Conservation (phyloP, 2,797 vertebrate species). For the Xyrichtys novacula region DNA sequence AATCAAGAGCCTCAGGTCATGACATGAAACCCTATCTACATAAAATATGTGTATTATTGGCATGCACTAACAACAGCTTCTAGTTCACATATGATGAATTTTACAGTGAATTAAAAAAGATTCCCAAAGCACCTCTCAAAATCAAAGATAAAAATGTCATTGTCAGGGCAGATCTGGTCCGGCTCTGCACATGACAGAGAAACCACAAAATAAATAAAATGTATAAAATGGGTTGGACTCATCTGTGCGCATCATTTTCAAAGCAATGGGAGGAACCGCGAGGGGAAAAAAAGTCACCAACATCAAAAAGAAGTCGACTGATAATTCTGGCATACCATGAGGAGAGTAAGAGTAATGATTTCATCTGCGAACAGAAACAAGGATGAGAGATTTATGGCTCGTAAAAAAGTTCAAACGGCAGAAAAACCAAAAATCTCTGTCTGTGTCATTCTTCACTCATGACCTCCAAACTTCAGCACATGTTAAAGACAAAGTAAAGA, state of each 20-base stretch:
- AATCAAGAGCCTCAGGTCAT: slow-evolving; percentile 59
- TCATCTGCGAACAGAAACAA: slow-evolving; percentile 73
- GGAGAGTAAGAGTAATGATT: slow-evolving; percentile 72
- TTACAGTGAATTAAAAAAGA: slow-evolving; percentile 38
- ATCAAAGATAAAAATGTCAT: slow-evolving; percentile 40
- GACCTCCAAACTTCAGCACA: slow-evolving; percentile 75
- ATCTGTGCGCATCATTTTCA: slow-evolving; percentile 80
- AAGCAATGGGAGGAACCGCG: slow-evolving; percentile 72
- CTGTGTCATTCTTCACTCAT: slow-evolving; percentile 74
- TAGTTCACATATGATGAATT: slow-evolving; percentile 48
- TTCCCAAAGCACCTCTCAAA: slow-evolving; percentile 27
- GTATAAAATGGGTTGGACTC: slow-evolving; percentile 76
- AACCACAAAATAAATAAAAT: slow-evolving; percentile 73
- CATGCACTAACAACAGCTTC: slow-evolving; percentile 49
- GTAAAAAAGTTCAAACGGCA: slow-evolving; percentile 80
- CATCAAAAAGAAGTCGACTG: slow-evolving; percentile 77
- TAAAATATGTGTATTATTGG: slow-evolving; percentile 64
- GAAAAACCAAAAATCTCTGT: slow-evolving; percentile 76
- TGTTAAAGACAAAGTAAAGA: slow-evolving; percentile 65
- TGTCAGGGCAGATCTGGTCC: slow-evolving; percentile 67
- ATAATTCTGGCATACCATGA: slow-evolving; percentile 77
- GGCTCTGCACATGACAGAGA: slow-evolving; percentile 69
- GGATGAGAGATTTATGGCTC: slow-evolving; percentile 78
- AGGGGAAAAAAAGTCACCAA: slow-evolving; percentile 52
- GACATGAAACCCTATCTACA: slow-evolving; percentile 54